phyloP scores from a whole-genome alignment of 2,888 invertebrate species.

The Drosophila pseudotakahashii region DNA sequence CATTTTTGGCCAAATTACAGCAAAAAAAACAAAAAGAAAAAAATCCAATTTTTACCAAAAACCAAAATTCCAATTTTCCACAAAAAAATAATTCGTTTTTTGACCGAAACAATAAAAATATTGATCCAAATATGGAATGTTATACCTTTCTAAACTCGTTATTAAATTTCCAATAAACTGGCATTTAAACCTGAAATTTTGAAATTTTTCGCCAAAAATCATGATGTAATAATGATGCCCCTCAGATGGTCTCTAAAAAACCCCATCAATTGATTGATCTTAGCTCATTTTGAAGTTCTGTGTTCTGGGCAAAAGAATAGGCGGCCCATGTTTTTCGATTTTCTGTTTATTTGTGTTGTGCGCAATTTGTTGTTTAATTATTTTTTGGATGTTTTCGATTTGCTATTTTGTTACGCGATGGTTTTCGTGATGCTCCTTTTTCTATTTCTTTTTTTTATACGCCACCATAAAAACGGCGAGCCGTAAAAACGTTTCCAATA shows the following conservation, averaged over 20 bases:
- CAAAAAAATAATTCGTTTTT: too few relatives aligned
- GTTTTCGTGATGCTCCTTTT: slow-evolving; percentile 24
- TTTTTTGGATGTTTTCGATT: slow-evolving; percentile 43
- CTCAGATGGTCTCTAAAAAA: not conserved
- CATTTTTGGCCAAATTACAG: too few relatives aligned
- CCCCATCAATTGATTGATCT: slow-evolving; percentile 29
- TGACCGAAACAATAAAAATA: too few relatives aligned
- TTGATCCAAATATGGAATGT: too few relatives aligned
- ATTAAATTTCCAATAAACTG: too few relatives aligned
- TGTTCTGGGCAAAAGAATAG: not conserved
- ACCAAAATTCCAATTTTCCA: too few relatives aligned
- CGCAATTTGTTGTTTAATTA: slow-evolving; percentile 55
- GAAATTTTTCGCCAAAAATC: too few relatives aligned
- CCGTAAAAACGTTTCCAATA: slow-evolving; percentile 71
- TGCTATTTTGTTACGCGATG: slow-evolving; percentile 46
- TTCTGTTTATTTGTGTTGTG: slow-evolving; percentile 48
- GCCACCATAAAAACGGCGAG: slow-evolving; percentile 64
- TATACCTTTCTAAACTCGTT: too few relatives aligned
- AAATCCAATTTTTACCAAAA: too few relatives aligned
- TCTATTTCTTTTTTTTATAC: slow-evolving; percentile 20
- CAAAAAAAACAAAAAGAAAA: too few relatives aligned
- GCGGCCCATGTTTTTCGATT: slow-evolving; percentile 1
- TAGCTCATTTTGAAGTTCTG: slow-evolving; percentile 4
- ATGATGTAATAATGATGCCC: too few relatives aligned
- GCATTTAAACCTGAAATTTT: too few relatives aligned